Percentiles rank a stretch among this genome's conserved stretches.
Conservation (phyloP, 2,113 vertebrate genomes). For the Petrocephalus zakoni region DNA sequence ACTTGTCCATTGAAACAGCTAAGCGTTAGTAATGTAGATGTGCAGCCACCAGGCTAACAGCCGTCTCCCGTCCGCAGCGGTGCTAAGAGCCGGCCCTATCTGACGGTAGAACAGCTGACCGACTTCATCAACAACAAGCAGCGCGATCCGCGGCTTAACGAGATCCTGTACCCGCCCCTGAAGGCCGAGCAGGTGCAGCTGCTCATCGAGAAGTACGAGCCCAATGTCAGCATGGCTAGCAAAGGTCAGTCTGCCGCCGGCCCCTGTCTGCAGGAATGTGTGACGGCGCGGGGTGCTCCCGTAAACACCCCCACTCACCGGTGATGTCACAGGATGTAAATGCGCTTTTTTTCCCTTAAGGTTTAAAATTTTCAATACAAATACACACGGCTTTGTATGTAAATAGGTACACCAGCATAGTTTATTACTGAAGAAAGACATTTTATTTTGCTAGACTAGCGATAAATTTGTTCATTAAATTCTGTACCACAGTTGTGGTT, state of each 20-base stretch:
- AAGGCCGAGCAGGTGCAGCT: constrained; percentile 92
- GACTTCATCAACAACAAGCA: constrained; percentile 94
- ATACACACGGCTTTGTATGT: not conserved
- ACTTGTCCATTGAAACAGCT: not conserved
- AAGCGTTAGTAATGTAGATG: not conserved
- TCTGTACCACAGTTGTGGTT: not conserved
- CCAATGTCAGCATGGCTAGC: constrained; percentile 70
- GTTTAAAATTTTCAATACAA: not conserved
- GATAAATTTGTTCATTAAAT: not conserved
- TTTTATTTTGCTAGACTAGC: not conserved
- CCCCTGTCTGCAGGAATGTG: not conserved
- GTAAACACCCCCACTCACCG: not conserved
- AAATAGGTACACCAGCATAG: not conserved
- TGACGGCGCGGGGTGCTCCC: not conserved
- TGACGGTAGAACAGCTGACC: constrained; percentile 91
- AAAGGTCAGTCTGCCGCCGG: constrained; percentile 75
- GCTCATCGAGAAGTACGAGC: constrained; percentile 94
- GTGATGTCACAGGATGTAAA: not conserved
- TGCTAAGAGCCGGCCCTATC: constrained; percentile 83
- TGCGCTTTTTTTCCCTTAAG: not conserved
- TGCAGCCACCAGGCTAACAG: not conserved
- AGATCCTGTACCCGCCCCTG: constrained; percentile 93
- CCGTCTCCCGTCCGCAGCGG: constrained; percentile 60
- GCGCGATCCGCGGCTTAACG: constrained; percentile 89
- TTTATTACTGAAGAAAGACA: not conserved